Evolutionary conservation across 2,888 invertebrate genomes (phyloP).

Genomic region (Eilema caniola): DNA sequence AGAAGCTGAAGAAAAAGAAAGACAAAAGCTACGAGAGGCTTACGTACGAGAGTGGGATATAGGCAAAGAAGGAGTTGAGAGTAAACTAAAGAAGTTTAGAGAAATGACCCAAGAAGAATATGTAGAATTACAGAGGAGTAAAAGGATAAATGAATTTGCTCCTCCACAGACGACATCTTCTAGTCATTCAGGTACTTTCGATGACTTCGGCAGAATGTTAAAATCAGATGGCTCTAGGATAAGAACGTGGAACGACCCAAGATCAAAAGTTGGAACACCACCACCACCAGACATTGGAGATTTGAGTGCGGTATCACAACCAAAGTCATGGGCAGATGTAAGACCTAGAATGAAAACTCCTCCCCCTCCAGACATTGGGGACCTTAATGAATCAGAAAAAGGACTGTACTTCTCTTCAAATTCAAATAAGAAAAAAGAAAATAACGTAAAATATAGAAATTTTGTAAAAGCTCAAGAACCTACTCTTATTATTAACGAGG

Average conservation of each 20-base stretch:
- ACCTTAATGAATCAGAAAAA: slow-evolving; percentile 51
- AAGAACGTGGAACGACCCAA: slow-evolving; percentile 51
- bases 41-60: slow-evolving; percentile 91
- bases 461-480: slow-evolving; percentile 71
- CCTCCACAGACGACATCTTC: slow-evolving; percentile 82
- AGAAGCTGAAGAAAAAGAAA: slow-evolving; percentile 80
- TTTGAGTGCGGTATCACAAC: slow-evolving; percentile 47
- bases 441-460: slow-evolving; percentile 70
- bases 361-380: slow-evolving; percentile 64
- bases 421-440: slow-evolving; percentile 61
- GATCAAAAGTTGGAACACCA: slow-evolving; percentile 52
- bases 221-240: slow-evolving; percentile 37
- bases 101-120: slow-evolving; percentile 93
- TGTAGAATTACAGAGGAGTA: slow-evolving; percentile 90
- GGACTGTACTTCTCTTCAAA: slow-evolving; percentile 75
- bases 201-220: slow-evolving; percentile 66
- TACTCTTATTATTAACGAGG: slow-evolving; percentile 72
- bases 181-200: slow-evolving; percentile 64
- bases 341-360: slow-evolving; percentile 65
- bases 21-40: slow-evolving; percentile 82
- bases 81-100: slow-evolving; percentile 75
- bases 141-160: slow-evolving; percentile 92
- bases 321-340: slow-evolving; percentile 78
- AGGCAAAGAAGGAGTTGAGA: slow-evolving; percentile 89
- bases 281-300: slow-evolving; percentile 64